Conservation (phyloP, 2,888 invertebrate species). For the Hetaerina titia region DNA sequence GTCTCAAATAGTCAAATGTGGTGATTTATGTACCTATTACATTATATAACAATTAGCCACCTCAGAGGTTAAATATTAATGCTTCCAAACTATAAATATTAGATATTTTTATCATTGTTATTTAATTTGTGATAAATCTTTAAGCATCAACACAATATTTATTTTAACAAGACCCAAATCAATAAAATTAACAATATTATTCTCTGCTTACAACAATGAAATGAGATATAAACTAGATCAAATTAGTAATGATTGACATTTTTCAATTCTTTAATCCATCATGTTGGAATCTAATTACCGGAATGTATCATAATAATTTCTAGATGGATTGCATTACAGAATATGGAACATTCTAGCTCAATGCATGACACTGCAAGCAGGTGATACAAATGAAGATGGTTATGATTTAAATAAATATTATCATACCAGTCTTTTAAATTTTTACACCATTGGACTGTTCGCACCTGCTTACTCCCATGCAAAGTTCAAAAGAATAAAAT, state of each 20-base stretch:
- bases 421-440: neutral
- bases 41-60: too few relatives aligned
- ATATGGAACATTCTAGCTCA: neutral
- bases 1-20: too few relatives aligned
- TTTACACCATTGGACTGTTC: neutral
- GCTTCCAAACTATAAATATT: neutral
- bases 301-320: slow-evolving; percentile 33
- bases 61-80: neutral
- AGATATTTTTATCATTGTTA: neutral
- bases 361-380: slow-evolving; percentile 32
- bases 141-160: slow-evolving; percentile 60
- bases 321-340: slow-evolving; percentile 9
- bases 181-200: slow-evolving; percentile 60
- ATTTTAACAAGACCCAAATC: slow-evolving; percentile 57
- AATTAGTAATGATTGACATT: slow-evolving; percentile 3
- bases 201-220: slow-evolving; percentile 44
- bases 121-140: slow-evolving; percentile 42
- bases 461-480: neutral
- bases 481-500: slow-evolving; percentile 55
- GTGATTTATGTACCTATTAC: too few relatives aligned
- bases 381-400: neutral
- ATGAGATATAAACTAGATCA: slow-evolving; percentile 46
- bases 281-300: neutral
- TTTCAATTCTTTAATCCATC: neutral
- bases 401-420: slow-evolving; percentile 29